Percentiles rank a stretch among this genome's conserved stretches.
phyloP scores from a whole-genome alignment of 2,113 vertebrate species.

The Nansenia antarctica region DNA sequence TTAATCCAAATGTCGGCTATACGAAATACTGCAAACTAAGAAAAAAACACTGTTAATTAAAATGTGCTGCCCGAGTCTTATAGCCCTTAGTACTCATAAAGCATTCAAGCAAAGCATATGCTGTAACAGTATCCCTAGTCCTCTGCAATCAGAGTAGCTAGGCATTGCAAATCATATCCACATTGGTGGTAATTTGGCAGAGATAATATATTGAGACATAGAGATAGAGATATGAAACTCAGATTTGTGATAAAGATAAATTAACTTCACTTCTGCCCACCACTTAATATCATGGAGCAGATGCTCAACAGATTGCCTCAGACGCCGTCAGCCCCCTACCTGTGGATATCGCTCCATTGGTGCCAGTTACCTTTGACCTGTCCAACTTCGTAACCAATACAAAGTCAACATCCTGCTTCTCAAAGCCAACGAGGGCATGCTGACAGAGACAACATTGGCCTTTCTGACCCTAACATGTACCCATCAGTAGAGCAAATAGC shows the following conservation, averaged over 20 bases:
- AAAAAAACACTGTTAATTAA: neutral
- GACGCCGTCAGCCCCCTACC: too few relatives aligned
- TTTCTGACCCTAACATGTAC: conserved; percentile 34
- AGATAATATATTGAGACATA: too few relatives aligned
- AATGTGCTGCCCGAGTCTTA: neutral
- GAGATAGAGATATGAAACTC: neutral
- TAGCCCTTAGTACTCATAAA: neutral
- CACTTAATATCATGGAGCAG: too few relatives aligned
- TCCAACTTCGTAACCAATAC: conserved; percentile 40
- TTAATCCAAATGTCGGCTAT: neutral
- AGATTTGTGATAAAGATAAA: neutral
- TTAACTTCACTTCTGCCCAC: too few relatives aligned
- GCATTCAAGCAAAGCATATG: too few relatives aligned
- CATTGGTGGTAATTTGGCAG: too few relatives aligned
- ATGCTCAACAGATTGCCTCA: neutral
- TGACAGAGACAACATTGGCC: conserved; percentile 18
- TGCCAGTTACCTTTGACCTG: neutral
- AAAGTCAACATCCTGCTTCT: conserved; percentile 28
- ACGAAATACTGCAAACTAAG: neutral
- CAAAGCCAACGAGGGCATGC: neutral
- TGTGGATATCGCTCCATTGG: neutral
- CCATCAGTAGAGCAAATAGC: conserved; percentile 53
- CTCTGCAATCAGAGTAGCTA: neutral
- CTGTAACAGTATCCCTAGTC: neutral
- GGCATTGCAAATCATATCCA: neutral